Evolutionary conservation across 2,797 vertebrate species (phyloP).

Genomic region (Anguilla megastoma): DNA sequence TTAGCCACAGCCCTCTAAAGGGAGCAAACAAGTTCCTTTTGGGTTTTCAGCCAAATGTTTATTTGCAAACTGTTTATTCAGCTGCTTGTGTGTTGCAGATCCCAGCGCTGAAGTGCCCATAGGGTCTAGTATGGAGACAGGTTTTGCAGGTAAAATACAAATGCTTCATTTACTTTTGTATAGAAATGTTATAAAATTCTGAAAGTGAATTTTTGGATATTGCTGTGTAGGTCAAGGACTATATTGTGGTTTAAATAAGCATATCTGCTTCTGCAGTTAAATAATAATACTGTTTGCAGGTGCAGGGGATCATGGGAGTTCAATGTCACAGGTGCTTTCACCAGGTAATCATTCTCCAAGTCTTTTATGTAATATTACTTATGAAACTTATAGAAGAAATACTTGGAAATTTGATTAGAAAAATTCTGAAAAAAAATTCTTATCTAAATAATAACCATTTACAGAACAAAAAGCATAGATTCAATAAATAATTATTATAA

Average conservation of each 20-base stretch:
- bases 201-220: not conserved
- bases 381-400: not conserved
- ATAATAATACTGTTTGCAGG: slow-evolving; percentile 42
- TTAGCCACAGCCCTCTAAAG: not conserved
- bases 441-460: not conserved
- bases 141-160: not conserved
- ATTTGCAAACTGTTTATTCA: too few species aligned
- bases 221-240: not conserved
- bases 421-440: not conserved
- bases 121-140: not conserved
- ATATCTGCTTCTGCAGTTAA: not conserved
- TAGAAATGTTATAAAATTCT: not conserved
- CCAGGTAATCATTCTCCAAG: slow-evolving; percentile 44
- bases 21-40: not conserved
- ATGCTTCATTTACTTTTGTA: not conserved
- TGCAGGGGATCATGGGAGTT: slow-evolving; percentile 49
- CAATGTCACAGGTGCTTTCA: slow-evolving; percentile 44
- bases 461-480: not conserved
- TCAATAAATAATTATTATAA: not conserved
- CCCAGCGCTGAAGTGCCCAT: not conserved
- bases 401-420: not conserved
- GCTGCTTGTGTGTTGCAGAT: not conserved
- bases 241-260: not conserved
- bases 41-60: not conserved
- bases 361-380: not conserved